Percentiles rank a stretch among this genome's conserved stretches.
phyloP scores from a whole-genome alignment of 1,140 invertebrate species.

The Trinorchestia longiramus region DNA sequence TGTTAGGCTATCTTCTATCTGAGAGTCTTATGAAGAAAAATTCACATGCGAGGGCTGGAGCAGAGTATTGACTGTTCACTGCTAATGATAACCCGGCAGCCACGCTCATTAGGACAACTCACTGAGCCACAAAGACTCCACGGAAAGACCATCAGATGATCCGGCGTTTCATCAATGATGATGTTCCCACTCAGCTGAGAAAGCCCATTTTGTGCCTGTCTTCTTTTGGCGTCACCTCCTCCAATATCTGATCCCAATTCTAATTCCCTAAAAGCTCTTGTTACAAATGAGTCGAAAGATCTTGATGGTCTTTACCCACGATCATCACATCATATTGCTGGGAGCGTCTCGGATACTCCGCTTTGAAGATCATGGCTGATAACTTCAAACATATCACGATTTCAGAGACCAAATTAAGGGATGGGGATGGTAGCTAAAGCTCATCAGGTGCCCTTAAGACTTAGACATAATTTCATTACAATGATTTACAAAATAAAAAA shows the following conservation, averaged over 20 bases:
- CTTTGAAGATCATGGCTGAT: slow-evolving; percentile 16
- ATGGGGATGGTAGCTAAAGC: neutral
- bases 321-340: neutral
- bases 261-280: slow-evolving; percentile 51
- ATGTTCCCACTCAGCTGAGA: slow-evolving; percentile 11
- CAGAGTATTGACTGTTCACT: slow-evolving; percentile 20
- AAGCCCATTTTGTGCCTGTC: slow-evolving; percentile 32
- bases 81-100: slow-evolving; percentile 44
- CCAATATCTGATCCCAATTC: slow-evolving; percentile 54
- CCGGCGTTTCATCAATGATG: slow-evolving; percentile 41
- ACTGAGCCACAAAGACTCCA: neutral
- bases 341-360: neutral
- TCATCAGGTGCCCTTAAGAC: neutral
- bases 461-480: neutral
- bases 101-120: neutral
- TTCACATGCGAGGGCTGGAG: neutral
- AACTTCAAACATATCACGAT: neutral
- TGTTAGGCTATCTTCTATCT: slow-evolving; percentile 32
- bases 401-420: neutral
- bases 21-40: neutral
- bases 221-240: slow-evolving; percentile 48
- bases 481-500: neutral
- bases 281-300: slow-evolving; percentile 47
- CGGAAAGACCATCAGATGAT: slow-evolving; percentile 29
- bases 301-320: slow-evolving; percentile 31